Evolutionary conservation across 2,797 vertebrate species (phyloP).

Genomic region (Melopsittacus undulatus): DNA sequence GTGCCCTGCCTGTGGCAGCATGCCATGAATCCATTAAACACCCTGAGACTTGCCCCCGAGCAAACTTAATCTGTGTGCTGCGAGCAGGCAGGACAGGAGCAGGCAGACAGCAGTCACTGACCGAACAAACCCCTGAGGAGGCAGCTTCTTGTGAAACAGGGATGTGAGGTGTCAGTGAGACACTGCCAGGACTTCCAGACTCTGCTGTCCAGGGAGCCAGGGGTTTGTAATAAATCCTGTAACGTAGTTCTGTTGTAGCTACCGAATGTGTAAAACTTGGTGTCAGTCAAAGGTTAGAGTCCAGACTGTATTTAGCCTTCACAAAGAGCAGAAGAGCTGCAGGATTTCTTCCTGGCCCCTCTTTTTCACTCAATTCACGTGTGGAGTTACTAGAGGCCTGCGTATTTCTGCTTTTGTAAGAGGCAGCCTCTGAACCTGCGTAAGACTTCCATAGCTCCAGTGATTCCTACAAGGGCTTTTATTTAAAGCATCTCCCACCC

Average conservation of each 20-base stretch:
- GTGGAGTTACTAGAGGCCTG: neutral
- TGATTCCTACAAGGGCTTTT: neutral
- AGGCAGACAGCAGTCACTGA: neutral
- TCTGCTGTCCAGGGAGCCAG: neutral
- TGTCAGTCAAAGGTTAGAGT: slow-evolving; percentile 24
- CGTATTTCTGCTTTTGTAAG: neutral
- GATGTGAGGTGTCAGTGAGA: neutral
- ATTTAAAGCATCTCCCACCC: neutral
- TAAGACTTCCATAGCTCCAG: neutral
- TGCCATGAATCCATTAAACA: neutral
- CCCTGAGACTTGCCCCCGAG: neutral
- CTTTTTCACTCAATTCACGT: neutral
- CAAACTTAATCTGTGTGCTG: neutral
- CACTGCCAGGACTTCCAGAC: neutral
- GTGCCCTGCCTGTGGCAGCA: neutral
- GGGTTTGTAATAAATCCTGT: slow-evolving; percentile 2
- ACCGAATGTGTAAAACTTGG: neutral
- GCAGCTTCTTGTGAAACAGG: neutral
- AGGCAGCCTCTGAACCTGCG: neutral
- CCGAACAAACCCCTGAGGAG: neutral
- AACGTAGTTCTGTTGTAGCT: neutral
- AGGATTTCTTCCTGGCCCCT: neutral
- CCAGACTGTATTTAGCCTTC: neutral
- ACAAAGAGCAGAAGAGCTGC: neutral
- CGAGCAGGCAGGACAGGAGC: fast-evolving